These are phyloP conservation scores for Diarsia rubi DNA, from an alignment of 2,888 invertebrate species.

Conservation along the genomic window DNA sequence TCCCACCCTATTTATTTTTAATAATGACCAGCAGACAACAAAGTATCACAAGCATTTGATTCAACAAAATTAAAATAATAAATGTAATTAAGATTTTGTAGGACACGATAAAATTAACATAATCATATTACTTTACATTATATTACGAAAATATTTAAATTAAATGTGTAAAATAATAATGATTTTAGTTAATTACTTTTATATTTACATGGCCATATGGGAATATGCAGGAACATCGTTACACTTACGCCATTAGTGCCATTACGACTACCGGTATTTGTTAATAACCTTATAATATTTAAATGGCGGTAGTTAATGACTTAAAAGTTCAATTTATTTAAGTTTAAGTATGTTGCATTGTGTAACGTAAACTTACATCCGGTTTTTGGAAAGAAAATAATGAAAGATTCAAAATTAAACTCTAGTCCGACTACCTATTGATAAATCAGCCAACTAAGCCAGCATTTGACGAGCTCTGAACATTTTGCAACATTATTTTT, in stretches of 20 bases:
- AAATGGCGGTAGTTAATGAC: constrained; percentile 19
- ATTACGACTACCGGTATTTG: constrained; percentile 59
- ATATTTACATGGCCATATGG: constrained; percentile 42
- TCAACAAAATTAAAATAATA: constrained; percentile 59
- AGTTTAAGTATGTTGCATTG: not conserved
- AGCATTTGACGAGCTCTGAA: not conserved
- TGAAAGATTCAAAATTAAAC: not conserved
- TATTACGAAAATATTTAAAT: constrained; percentile 66
- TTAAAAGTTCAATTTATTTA: not conserved
- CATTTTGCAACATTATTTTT: not conserved
- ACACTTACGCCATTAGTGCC: constrained; percentile 47
- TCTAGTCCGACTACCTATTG: not conserved
- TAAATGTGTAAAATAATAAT: constrained; percentile 50
- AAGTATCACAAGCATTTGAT: constrained; percentile 42
- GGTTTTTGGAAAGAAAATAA: not conserved
- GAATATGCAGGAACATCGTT: constrained; percentile 38
- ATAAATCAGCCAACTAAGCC: not conserved
- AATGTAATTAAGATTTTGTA: constrained; percentile 63
- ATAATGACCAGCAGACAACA: constrained; percentile 31
- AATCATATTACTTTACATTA: constrained; percentile 60
- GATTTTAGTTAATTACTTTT: constrained; percentile 52
- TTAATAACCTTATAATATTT: constrained; percentile 40
- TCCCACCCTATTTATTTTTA: not conserved
- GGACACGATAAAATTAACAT: constrained; percentile 66
- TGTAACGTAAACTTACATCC: not conserved